Percentiles rank a stretch among this genome's conserved stretches.
Evolutionary conservation across 1,140 invertebrate genomes (phyloP).

Genomic region (Chionoecetes opilio): DNA sequence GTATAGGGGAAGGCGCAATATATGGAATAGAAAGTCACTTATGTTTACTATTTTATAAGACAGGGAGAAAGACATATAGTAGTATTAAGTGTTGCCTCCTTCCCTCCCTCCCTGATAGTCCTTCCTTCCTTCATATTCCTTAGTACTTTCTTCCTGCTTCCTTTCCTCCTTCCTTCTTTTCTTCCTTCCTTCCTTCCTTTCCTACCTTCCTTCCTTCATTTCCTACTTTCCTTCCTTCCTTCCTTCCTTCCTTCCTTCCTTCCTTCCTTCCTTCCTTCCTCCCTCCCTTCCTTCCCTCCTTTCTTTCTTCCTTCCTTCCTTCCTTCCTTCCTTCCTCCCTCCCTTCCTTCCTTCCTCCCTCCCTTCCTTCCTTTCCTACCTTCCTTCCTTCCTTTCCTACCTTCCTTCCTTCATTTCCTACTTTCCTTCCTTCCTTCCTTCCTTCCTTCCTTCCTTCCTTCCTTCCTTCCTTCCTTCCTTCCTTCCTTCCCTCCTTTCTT

Average conservation of each 20-base stretch:
- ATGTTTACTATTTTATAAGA: background rate
- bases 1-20: too few relatives aligned
- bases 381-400: background rate
- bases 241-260: background rate
- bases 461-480: background rate
- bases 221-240: background rate
- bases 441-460: background rate
- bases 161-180: background rate
- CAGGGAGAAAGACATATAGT: conserved; percentile 12
- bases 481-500: background rate
- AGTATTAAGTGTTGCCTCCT: background rate
- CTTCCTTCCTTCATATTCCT: too few relatives aligned
- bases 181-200: background rate
- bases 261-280: background rate
- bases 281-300: background rate
- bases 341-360: background rate
- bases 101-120: too few relatives aligned
- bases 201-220: background rate
- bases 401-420: background rate
- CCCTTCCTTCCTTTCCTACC: background rate
- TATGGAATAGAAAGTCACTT: background rate
- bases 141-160: too few relatives aligned
- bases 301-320: background rate
- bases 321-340: too few relatives aligned
- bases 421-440: background rate